These are phyloP conservation scores for Campoplex nolae DNA, from an alignment of 2,888 invertebrate genomes.

Conservation along the genomic window DNA sequence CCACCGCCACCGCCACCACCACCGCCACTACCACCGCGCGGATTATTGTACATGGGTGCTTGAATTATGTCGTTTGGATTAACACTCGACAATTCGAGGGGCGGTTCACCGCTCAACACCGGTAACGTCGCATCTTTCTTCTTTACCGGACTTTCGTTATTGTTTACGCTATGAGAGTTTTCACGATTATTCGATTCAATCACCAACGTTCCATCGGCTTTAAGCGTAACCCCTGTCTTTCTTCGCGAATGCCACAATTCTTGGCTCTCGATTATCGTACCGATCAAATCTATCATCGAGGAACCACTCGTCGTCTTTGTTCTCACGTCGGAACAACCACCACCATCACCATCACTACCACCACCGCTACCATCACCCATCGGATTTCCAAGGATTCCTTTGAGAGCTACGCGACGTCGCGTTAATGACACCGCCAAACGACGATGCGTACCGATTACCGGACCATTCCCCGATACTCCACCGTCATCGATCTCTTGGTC, in stretches of 20 bases:
- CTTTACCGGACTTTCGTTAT: constrained; percentile 77
- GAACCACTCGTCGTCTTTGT: neutral
- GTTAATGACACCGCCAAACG: constrained; percentile 76
- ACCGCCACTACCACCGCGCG: constrained; percentile 85
- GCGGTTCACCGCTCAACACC: constrained; percentile 63
- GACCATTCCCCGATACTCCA: constrained; percentile 72
- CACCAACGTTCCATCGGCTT: constrained; percentile 87
- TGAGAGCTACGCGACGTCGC: constrained; percentile 79
- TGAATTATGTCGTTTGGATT: constrained; percentile 83
- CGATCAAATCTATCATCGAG: constrained; percentile 86
- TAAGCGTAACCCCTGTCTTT: constrained; percentile 86
- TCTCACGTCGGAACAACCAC: neutral
- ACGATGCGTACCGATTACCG: constrained; percentile 76
- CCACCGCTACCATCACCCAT: neutral
- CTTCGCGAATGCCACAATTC: constrained; percentile 89
- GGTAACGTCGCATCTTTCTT: constrained; percentile 68
- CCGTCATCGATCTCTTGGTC: constrained; percentile 72
- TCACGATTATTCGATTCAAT: constrained; percentile 66
- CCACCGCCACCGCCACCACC: constrained; percentile 84
- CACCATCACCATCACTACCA: neutral
- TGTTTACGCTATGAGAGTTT: constrained; percentile 73
- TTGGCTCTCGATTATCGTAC: constrained; percentile 90
- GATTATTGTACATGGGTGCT: constrained; percentile 89
- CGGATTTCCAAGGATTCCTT: constrained; percentile 74
- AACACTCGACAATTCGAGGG: constrained; percentile 77